Evolutionary conservation across 2,888 invertebrate genomes (phyloP), one percentile per base, ranked within the genome.

Genomic region (Neria commutata): DNA sequence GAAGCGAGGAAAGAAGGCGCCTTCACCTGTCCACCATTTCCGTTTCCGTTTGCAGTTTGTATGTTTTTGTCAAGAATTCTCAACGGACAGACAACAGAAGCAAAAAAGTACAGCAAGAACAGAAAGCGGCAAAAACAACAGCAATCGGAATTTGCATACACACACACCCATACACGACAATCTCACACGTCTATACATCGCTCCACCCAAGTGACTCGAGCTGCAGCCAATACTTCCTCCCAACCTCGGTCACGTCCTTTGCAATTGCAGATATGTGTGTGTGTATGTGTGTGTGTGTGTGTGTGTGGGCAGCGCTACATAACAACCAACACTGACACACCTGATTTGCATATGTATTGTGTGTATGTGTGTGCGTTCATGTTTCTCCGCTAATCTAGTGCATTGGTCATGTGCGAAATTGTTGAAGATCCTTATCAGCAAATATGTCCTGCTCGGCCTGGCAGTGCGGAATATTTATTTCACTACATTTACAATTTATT

Each of bases 401-500:
- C 69, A 69, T 59, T 66, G 68, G 72, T 66, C 71, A 75, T 77
- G 73, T 77, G 74, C 74, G 67, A 76, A 77, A 76, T 71, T 72
- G 73, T 74, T 74, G 68, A 64, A 71, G 76, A 76, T 76, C 64
- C 66, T 74, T 76, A 76, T 76, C 76, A 67, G 45, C 61, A 58
- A 67, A 50, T 55, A 60, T 60, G 56, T 56, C 47, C 54, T 45
- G 47, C 21, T 16, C 10, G n/a, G 48, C 50, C 49, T 57, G 51
- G 55, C 59, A 62, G 56, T 48, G 61, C 46, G 59, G 71, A 66
- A 74, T 76, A 73, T 77, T 77, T 77, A 75, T 77, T 74, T 67
- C 68, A 67, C 72, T 68, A 73, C 67, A 69, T 65, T 69, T 69
- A 69, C 73, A 74, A 76, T 77, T 76, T 76, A 76, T 76, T 76